Conservation (phyloP, 2,113 vertebrate species). For the Setophaga coronata region DNA sequence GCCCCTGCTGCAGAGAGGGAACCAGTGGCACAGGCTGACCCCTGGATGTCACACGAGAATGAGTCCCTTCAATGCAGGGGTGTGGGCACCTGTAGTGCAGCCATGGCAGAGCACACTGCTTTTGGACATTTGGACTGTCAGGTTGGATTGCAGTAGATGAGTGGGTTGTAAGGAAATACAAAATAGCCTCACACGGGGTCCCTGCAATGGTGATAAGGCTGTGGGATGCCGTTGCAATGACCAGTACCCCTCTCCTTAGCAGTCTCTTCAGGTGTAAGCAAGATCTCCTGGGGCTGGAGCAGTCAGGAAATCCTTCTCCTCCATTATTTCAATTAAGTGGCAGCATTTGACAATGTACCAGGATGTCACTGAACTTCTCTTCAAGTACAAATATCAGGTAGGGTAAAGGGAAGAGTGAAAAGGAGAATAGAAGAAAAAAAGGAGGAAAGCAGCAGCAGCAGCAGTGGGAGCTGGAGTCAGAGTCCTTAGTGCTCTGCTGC, state of each 20-base stretch:
- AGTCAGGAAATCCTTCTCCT: not conserved
- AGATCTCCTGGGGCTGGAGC: not conserved
- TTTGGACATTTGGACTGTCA: not conserved
- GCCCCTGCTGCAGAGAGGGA: not conserved
- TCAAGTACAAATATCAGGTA: not conserved
- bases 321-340: not conserved
- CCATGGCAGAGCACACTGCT: not conserved
- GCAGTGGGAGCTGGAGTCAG: not conserved
- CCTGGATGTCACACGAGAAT: fast-evolving
- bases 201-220: not conserved
- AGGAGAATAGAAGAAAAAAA: not conserved
- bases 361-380: not conserved
- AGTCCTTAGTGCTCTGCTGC: not conserved
- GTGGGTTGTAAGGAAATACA: not conserved
- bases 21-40: not conserved
- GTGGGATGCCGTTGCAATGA: not conserved
- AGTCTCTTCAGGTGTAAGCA: not conserved
- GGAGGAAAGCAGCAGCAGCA: not conserved
- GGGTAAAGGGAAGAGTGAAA: not conserved
- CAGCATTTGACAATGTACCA: not conserved
- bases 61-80: fast-evolving
- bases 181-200: not conserved
- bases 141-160: not conserved
- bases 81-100: not conserved
- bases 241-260: not conserved